A percentile compares a stretch with the other conserved stretches of the same genome.
Conservation (phyloP, 2,797 vertebrate species). For the Gallinago solitaria region DNA sequence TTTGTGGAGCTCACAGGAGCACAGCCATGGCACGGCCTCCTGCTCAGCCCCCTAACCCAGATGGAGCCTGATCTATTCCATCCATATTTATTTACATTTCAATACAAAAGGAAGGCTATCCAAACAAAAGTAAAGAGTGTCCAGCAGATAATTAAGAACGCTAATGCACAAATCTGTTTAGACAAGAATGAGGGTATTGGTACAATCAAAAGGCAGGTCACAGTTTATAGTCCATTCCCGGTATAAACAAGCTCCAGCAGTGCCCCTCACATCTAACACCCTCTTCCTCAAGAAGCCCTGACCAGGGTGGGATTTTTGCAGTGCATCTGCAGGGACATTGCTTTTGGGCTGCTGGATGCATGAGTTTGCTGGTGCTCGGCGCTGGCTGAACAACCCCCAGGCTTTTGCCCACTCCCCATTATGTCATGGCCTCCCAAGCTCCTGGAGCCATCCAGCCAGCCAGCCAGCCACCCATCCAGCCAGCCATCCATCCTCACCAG, state of each 20-base stretch:
- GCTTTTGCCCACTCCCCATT: not conserved
- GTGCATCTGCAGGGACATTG: not conserved
- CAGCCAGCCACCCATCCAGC: not conserved
- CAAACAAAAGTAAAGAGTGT: slow-evolving; percentile 5
- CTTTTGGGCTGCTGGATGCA: not conserved
- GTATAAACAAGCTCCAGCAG: not conserved
- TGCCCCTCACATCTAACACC: not conserved
- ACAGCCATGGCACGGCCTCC: not conserved
- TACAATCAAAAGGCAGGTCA: slow-evolving; percentile 16
- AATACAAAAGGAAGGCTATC: slow-evolving; percentile 2
- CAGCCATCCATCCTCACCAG: not conserved
- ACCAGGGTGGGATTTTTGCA: not conserved
- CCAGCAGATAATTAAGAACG: not conserved
- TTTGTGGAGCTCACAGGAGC: slow-evolving; percentile 23
- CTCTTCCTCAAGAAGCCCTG: not conserved
- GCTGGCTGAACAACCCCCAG: not conserved
- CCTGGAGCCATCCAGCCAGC: not conserved
- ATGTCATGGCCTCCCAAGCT: fast-evolving
- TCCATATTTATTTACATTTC: slow-evolving; percentile 32
- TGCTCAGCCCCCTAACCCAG: not conserved
- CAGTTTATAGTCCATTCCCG: not conserved
- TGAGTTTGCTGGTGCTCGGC: not conserved
- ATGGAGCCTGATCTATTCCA: not conserved
- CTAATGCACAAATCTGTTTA: slow-evolving; percentile 30
- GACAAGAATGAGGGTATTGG: not conserved